Conservation (phyloP, 2,888 invertebrate species). For the Rhagonycha lutea region DNA sequence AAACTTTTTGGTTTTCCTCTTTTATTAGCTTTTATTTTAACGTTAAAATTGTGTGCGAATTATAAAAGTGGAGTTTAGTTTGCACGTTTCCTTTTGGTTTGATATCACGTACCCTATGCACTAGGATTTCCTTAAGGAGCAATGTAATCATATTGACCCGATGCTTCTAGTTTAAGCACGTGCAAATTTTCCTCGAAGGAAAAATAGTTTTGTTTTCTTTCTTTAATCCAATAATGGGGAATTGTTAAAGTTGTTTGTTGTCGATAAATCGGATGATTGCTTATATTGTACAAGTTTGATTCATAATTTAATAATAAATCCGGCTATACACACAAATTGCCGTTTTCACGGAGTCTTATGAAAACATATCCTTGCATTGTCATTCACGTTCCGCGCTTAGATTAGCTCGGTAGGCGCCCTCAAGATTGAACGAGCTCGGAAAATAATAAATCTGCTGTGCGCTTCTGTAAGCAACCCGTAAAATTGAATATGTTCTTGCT, state of each 20-base stretch:
- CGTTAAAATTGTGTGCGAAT: background rate
- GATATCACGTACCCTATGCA: slow-evolving; percentile 20
- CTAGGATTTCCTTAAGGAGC: slow-evolving; percentile 21
- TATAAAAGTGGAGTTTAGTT: background rate
- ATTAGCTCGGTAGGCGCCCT: slow-evolving; percentile 41
- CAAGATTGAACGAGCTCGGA: slow-evolving; percentile 41
- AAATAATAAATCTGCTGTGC: slow-evolving; percentile 43
- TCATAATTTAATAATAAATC: slow-evolving; percentile 27
- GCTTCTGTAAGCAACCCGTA: slow-evolving; percentile 42
- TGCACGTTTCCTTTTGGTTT: background rate
- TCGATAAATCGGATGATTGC: background rate
- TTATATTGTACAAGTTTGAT: slow-evolving; percentile 15
- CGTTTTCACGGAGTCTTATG: slow-evolving; percentile 33
- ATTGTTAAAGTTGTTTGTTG: background rate
- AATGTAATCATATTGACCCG: slow-evolving; percentile 9
- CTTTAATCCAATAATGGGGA: background rate
- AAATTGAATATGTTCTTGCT: slow-evolving; percentile 42
- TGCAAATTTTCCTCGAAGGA: background rate
- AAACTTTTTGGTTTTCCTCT: background rate
- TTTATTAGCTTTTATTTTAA: background rate
- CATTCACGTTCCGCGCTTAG: slow-evolving; percentile 39
- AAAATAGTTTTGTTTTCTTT: background rate
- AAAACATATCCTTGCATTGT: slow-evolving; percentile 39
- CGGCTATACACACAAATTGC: slow-evolving; percentile 31
- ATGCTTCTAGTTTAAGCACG: background rate